Base-by-base conservation (phyloP, 2,113 vertebrate species). In the Myrmophylax atrothorax region DNA sequence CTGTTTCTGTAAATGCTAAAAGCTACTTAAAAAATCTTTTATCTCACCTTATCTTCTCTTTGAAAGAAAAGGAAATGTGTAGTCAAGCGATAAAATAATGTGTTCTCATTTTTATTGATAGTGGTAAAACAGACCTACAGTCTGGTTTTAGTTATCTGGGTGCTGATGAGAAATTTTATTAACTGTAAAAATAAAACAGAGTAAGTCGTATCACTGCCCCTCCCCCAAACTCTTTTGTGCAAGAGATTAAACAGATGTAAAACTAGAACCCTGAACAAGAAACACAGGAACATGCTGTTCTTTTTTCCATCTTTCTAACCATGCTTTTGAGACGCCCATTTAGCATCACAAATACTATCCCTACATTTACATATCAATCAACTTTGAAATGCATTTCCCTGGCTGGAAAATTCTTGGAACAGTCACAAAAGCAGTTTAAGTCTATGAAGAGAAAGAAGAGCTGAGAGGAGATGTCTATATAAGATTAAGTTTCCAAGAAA, bases 31-130 rank as follows among this genome's bases (percentile, higher is more conserved):
- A 90, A 87, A n/a, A 52, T 44, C 4, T 83, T 94, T 84, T 84
- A 93, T 93, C 93, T 95, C 79, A 53, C 26, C 46, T 72, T 42
- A 94, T 90, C 94, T 89, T 72, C 37, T 74, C 72, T 90, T 78
- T 37, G 31, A 93, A 93, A 81, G 80, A 94, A 95, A 84, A 95
- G 94, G 93, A 96, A 96, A 91, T 40, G 44, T 88, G 92, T 44
- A 74, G 87, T 67, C 55, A 78, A 96, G 40, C 42, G 94, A 96
- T 96, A 94, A 95, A 93, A 83, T 22, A 77, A 19, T 44, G 69
- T 60, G 86, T 66, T 96, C 68, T 79, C 50, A 50, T 67, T 49
- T 40, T 88, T 85, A 96, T 76, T 0, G 6, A 87, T 4, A 42
- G 86, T 53, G 85, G 96, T 70, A 64, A 90, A 95, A 92, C 78